Conservation (phyloP, 2,888 invertebrate species). For the Megalurothrips usitatus region DNA sequence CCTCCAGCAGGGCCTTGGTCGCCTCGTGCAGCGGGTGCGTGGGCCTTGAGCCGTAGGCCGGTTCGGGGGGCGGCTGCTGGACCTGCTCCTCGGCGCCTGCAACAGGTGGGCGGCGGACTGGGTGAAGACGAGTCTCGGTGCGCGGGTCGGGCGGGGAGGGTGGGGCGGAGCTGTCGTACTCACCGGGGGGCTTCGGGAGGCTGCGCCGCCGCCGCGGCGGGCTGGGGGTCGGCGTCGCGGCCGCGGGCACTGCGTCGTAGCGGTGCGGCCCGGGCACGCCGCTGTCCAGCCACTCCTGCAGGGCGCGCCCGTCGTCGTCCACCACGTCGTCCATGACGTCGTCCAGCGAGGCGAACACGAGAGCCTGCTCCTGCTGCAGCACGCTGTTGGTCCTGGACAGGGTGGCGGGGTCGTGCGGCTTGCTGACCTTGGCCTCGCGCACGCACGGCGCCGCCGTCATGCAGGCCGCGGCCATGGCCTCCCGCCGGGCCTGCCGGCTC, state of each 20-base stretch:
- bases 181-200: not conserved
- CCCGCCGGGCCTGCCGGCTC: not conserved
- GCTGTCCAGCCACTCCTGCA: constrained; percentile 6
- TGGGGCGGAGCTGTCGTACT: not conserved
- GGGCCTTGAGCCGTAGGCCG: not conserved
- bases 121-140: not conserved
- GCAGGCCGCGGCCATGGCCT: not conserved
- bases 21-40: not conserved
- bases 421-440: not conserved
- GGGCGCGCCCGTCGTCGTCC: not conserved
- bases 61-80: not conserved
- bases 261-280: not conserved
- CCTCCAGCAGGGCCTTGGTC: not conserved
- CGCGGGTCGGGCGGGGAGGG: not conserved
- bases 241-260: not conserved
- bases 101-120: not conserved
- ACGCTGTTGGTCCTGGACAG: constrained; percentile 16
- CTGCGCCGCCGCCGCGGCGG: not conserved
- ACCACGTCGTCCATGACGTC: not conserved
- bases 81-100: not conserved
- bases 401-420: not conserved
- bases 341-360: not conserved
- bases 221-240: not conserved
- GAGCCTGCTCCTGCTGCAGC: constrained; percentile 17
- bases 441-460: constrained; percentile 1